Evolutionary conservation across 1,140 invertebrate genomes (phyloP), one percentile per base, ranked within the genome.

Genomic region (Whitmania pigra): DNA sequence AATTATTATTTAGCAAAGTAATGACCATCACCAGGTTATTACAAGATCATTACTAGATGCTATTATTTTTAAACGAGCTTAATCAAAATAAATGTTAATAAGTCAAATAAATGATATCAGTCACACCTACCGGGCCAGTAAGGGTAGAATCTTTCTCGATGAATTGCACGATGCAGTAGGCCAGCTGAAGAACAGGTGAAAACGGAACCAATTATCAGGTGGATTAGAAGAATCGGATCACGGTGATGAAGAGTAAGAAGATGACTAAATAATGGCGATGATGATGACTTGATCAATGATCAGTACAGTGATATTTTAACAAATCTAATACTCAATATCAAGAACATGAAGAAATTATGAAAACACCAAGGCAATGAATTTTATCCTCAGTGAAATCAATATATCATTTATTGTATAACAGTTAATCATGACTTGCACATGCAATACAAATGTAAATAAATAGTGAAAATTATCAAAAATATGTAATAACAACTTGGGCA

Each of bases 141-240:
- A 71, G 40, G 25, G 89, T 90, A 11, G 90, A 88, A 83, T 95
- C 93, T 82, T 96, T 95, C 79, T 95, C 92, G 20, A 96, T 83
- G 83, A 95, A 96, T 83, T 96, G 93, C 53, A 95, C 92, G 53
- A 96, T 90, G 82, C 93, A 96, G 82, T 95, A 95, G 49, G 91
- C 90, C 75, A 77, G 74, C 73, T 77, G 71, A 71, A 72, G 67
- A 13, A 31, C 60, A 63, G 22, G 18, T 25, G 13, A 17, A 63
- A 31, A 17, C 60, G 18, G 11, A 13, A 27, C 5, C 11, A 27
- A 25, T 13, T 31, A 27, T 49, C 43, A 11, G 43, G 60, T 15
- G 25, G 20, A 57, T n/a, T n/a, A 63, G 60, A 63, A 63, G 60
- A 27, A 25, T 27, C 60, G 55, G 25, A n/a, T n/a, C 20, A 9